Percentiles rank a stretch among this genome's conserved stretches.
Conservation (phyloP, 2,888 invertebrate genomes). For the Villa cingulata region DNA sequence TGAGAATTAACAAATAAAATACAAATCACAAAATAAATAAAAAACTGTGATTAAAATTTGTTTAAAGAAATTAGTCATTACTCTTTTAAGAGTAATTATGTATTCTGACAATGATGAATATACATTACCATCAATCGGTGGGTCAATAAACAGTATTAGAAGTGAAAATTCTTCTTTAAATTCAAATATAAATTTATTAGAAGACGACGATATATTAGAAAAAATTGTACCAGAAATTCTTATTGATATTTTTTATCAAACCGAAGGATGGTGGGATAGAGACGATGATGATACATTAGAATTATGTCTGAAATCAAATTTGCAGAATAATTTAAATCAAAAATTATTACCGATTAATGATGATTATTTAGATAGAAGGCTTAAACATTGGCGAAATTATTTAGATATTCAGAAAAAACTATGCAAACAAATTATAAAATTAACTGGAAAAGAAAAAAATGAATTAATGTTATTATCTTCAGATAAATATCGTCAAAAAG, state of each 20-base stretch:
- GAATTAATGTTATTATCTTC: background rate
- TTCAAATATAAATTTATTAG: background rate
- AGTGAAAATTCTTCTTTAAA: too few relatives aligned
- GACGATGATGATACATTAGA: background rate
- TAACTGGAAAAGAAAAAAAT: background rate
- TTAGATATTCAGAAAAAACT: background rate
- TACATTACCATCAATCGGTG: too few relatives aligned
- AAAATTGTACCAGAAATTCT: background rate
- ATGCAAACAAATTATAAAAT: background rate
- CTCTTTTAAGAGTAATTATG: too few relatives aligned
- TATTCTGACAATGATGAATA: too few relatives aligned
- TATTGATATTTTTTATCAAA: background rate
- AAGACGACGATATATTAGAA: background rate
- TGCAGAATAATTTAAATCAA: background rate
- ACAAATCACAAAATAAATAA: too few relatives aligned
- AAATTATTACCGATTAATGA: background rate
- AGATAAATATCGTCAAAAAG: background rate
- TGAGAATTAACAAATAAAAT: too few relatives aligned
- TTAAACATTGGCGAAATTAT: background rate
- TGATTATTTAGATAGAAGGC: background rate
- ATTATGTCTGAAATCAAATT: background rate
- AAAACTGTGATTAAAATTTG: too few relatives aligned
- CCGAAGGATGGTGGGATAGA: background rate
- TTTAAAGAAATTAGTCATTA: too few relatives aligned
- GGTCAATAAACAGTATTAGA: too few relatives aligned